Conservation (phyloP, 2,113 vertebrate genomes). For the Mungos mungo region DNA sequence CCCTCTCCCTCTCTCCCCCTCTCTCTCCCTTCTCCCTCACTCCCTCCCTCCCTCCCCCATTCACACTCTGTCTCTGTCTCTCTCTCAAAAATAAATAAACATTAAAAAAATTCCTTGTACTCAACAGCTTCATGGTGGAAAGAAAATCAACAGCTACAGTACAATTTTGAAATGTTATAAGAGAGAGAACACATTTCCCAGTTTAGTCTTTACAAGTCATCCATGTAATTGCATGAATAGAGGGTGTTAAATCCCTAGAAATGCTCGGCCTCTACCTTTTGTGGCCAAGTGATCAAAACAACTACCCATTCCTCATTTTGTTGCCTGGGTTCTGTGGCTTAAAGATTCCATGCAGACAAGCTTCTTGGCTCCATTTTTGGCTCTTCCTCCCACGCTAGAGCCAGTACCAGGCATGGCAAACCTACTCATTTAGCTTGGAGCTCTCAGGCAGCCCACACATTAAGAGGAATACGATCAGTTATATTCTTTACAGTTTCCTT, state of each 20-base stretch:
- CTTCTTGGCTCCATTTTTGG: background rate
- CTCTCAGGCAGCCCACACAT: background rate
- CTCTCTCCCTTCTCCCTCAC: too few species aligned
- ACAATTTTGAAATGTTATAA: background rate
- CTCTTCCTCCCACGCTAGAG: background rate
- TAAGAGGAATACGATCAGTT: background rate
- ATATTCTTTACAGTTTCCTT: slow-evolving; percentile 41
- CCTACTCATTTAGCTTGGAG: background rate
- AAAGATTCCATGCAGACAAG: background rate
- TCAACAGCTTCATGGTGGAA: background rate
- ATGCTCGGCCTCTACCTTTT: background rate
- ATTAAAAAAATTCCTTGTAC: background rate
- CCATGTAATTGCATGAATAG: background rate
- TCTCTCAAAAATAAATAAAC: too few species aligned
- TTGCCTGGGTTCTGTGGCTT: background rate
- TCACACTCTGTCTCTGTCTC: too few species aligned
- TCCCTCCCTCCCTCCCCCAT: too few species aligned
- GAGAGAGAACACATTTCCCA: background rate
- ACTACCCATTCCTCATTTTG: background rate
- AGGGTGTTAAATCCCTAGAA: background rate
- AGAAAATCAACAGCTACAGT: background rate
- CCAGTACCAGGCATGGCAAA: background rate
- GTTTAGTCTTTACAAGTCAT: background rate
- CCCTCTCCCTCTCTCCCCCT: too few species aligned
- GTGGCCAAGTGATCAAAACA: background rate